phyloP scores from a whole-genome alignment of 2,113 vertebrate species.

The Osmerus mordax region DNA sequence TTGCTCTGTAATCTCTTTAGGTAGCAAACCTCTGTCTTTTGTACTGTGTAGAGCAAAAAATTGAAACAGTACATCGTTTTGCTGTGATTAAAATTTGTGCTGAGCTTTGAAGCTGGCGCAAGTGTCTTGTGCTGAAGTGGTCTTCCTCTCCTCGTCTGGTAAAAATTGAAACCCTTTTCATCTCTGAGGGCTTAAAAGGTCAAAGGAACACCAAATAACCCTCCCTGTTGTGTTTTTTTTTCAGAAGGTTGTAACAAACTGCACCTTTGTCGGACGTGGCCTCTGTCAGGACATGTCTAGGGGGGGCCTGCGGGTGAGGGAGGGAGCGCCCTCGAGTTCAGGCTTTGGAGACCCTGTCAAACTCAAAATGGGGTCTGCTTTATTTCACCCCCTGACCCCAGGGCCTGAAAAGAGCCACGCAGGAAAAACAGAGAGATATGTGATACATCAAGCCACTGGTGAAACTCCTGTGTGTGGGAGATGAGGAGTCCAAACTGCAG shows the following conservation, averaged over 20 bases:
- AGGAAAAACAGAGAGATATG: constrained; percentile 76
- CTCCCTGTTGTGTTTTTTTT: constrained; percentile 61
- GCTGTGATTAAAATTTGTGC: constrained; percentile 73
- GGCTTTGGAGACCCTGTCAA: constrained; percentile 72
- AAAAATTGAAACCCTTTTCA: constrained; percentile 72
- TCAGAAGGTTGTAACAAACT: constrained; percentile 71
- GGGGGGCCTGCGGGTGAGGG: constrained; percentile 16
- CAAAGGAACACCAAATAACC: constrained; percentile 74
- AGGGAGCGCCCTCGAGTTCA: constrained; percentile 62
- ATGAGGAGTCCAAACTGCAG: constrained; percentile 64
- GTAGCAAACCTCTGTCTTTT: not conserved
- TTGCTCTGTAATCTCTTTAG: constrained; percentile 3
- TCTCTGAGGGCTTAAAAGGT: constrained; percentile 71
- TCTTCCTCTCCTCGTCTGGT: constrained; percentile 61
- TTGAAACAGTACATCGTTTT: constrained; percentile 64
- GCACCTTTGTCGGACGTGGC: constrained; percentile 72
- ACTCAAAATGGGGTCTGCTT: constrained; percentile 77
- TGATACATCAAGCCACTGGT: constrained; percentile 68
- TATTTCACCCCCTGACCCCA: constrained; percentile 75
- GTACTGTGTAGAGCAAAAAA: constrained; percentile 10
- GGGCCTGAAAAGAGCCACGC: constrained; percentile 67
- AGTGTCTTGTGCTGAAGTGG: constrained; percentile 63
- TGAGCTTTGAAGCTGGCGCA: constrained; percentile 66
- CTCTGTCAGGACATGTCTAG: constrained; percentile 59
- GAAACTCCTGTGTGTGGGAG: constrained; percentile 63